Evolutionary conservation across 2,888 invertebrate species (phyloP), one percentile per base, ranked within the genome.

Genomic region (Rambutsinella grinnellia): DNA sequence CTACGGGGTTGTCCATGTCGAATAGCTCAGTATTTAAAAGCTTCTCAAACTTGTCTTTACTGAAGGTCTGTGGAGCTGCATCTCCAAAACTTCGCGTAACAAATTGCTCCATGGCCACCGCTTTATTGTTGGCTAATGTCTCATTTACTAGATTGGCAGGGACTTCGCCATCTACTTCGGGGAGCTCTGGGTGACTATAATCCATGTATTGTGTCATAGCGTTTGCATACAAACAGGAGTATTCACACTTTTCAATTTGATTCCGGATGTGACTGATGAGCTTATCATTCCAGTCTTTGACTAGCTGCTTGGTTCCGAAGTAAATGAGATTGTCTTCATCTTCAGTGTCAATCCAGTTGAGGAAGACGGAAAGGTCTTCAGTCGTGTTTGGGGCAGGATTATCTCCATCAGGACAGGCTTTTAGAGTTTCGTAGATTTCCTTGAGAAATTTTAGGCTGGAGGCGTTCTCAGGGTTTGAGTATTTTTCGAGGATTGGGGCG

Each of bases 171-270:
- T 68, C 68, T 6, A 65, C 5, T 19, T 70, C 71, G 17, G 19
- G 49, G 15, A n/a, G 17, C 26, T 61, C 47, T 6, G 17, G 6
- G 2, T 23, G 17, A 17, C 27, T 27, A 13, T n/a, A 27, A 19
- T 70, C 65, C 76, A 76, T 69, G 61, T 65, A 76, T 26, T 76
- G 69, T 0, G 69, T 70, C 76, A 76, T 76, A 15, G 63, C 70
- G 24, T 65, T 66, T 0, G 65, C 76, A 47, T 69, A 70, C 8
- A 74, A 24, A 51, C 68, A 69, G 21, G 67, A 74, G 27, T 69
- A 62, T 47, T 70, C 62, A 15, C 76, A 71, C 36, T 61, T 71
- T 21, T 71, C 61, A 21, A 80, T 68, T 3, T 76, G 49, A 44
- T 65, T 60, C 19, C 74, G 60, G 46, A 80, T 67, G 53, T 68